Evolutionary conservation across 2,888 invertebrate genomes (phyloP), one percentile per base, ranked within the genome.

Genomic region (Zele albiditarsus): DNA sequence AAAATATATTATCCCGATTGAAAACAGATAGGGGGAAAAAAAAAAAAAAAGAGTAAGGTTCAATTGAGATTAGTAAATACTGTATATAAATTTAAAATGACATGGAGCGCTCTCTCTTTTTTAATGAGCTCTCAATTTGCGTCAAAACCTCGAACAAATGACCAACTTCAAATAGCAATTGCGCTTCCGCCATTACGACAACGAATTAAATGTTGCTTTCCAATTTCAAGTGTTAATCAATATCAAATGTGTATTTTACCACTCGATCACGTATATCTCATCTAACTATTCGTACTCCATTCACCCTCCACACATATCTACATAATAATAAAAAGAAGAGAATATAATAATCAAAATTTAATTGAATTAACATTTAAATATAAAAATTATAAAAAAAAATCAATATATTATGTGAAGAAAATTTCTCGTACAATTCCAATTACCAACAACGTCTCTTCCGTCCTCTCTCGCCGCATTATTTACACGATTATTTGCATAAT

Each of bases 171-270:
- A 70, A 75, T 71, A 68, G 77, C 74, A 74, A 8, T 38, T 5
- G 20, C 14, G 79, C 33, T 42, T 16, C 65, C 20, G 79, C 80
- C 82, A 82, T 83, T 84, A 81, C 46, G n/a, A 77, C 71, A 78
- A 82, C 25, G 58, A 77, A 84, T 85, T 85, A 84, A 84, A 83
- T 73, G 84, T 33, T 38, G 84, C 82, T 85, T 83, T 81, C 80
- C 77, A 80, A 80, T 84, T 85, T 82, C 79, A 84, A 85, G 82
- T 81, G 84, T 84, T 85, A 86, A 58, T 58, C 57, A 58, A 25
- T 23, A 20, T 46, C 57, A 58, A 58, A 27, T 58, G 57, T 46
- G 46, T 46, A 46, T 46, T 46, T 16, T 46, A 16, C 46, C 73
- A 73, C 73, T 75, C 75, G 33, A 71, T 74, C 63, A 60, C 60